Conservation (phyloP, 2,113 vertebrate genomes). For the Istiophorus platypterus region DNA sequence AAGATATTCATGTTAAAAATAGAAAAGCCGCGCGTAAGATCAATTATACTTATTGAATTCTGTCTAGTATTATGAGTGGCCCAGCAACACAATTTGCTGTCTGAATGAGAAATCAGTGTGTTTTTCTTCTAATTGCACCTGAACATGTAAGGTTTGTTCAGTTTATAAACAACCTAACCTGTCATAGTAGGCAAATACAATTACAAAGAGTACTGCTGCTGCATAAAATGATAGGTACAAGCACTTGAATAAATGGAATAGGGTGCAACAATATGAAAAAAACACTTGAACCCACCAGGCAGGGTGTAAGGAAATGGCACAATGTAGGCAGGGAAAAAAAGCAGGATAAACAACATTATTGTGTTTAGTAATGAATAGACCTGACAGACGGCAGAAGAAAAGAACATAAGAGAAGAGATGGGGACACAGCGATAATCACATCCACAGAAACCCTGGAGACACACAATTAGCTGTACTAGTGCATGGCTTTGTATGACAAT, state of each 20-base stretch:
- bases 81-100: not conserved
- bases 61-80: not conserved
- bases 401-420: not conserved
- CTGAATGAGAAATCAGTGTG: not conserved
- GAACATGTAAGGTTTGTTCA: slow-evolving; percentile 6
- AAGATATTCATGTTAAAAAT: slow-evolving; percentile 8
- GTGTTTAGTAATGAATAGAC: slow-evolving; percentile 35
- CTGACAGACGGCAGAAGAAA: slow-evolving; percentile 17
- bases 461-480: not conserved
- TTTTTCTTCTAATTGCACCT: not conserved
- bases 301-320: not conserved
- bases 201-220: not conserved
- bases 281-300: not conserved
- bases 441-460: not conserved
- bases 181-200: not conserved
- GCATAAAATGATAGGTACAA: not conserved
- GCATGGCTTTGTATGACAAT: not conserved
- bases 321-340: too few species aligned
- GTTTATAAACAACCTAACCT: not conserved
- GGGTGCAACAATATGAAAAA: not conserved
- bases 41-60: slow-evolving; percentile 12
- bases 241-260: slow-evolving; percentile 5
- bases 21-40: not conserved
- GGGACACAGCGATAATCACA: not conserved
- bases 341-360: not conserved